A percentile compares a stretch with the other conserved stretches of the same genome.
phyloP scores from a whole-genome alignment of 2,888 invertebrate species.

The Steromphala cineraria region DNA sequence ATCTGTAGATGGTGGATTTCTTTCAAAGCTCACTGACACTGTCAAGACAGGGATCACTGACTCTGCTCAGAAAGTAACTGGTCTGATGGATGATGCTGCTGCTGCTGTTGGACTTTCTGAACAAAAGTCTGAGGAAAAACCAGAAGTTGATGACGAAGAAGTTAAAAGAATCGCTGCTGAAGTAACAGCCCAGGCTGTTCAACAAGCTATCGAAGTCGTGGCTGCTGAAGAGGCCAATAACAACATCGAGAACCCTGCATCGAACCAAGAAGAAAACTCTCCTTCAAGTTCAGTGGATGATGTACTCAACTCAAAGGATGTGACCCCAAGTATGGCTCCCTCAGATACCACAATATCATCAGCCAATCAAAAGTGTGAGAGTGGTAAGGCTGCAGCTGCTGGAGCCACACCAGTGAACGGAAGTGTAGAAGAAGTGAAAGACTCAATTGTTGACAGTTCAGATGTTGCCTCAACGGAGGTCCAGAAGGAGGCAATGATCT shows the following conservation, averaged over 20 bases:
- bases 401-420: slow-evolving; percentile 6
- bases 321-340: background rate
- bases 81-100: background rate
- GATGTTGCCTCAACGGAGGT: background rate
- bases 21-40: background rate
- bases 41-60: background rate
- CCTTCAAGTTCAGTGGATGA: background rate
- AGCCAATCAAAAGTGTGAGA: background rate
- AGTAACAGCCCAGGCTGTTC: slow-evolving; percentile 41
- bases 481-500: slow-evolving; percentile 16
- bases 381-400: background rate
- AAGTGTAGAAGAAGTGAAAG: background rate
- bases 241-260: background rate
- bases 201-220: slow-evolving; percentile 45
- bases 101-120: background rate
- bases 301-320: background rate
- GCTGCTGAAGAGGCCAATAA: slow-evolving; percentile 13
- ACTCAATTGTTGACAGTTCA: background rate
- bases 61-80: background rate
- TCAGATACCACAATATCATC: background rate
- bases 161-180: slow-evolving; percentile 39
- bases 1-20: background rate
- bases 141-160: slow-evolving; percentile 32
- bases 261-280: background rate
- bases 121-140: background rate